These are phyloP conservation scores for Vespertilio murinus DNA, from an alignment of 2,797 vertebrate genomes.

Conservation along the genomic window DNA sequence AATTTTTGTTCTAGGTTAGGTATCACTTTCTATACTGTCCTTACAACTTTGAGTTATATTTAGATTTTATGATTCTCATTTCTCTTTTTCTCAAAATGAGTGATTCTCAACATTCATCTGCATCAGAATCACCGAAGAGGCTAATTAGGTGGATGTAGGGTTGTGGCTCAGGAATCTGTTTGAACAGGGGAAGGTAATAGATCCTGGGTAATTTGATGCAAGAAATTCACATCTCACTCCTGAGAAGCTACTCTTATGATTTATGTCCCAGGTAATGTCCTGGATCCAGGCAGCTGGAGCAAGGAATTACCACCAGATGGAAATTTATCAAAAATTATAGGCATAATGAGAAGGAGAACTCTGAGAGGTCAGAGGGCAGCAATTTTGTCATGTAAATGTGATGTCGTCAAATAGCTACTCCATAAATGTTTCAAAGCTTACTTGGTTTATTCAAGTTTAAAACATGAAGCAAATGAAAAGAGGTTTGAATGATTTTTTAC, in stretches of 20 bases:
- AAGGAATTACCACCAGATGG: slow-evolving; percentile 7
- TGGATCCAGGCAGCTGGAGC: neutral
- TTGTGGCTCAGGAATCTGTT: neutral
- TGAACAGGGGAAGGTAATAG: neutral
- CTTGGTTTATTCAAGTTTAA: slow-evolving; percentile 34
- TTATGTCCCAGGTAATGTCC: neutral
- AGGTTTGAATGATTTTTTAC: neutral
- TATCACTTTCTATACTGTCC: neutral
- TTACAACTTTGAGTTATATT: neutral
- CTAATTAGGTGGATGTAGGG: neutral
- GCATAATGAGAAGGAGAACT: neutral
- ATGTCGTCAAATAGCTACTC: neutral
- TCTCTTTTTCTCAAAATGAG: slow-evolving; percentile 8
- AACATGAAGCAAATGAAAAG: neutral
- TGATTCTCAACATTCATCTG: neutral
- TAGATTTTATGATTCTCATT: slow-evolving; percentile 2
- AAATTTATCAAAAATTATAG: slow-evolving; percentile 29
- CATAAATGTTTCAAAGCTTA: slow-evolving; percentile 21
- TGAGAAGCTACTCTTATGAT: neutral
- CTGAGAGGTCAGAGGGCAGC: neutral
- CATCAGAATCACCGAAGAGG: neutral
- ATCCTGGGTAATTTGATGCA: neutral
- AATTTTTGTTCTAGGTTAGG: neutral
- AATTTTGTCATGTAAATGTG: slow-evolving; percentile 17
- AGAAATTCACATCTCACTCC: neutral